Conservation (phyloP, 1,140 invertebrate species). For the Goniozus legneri region DNA sequence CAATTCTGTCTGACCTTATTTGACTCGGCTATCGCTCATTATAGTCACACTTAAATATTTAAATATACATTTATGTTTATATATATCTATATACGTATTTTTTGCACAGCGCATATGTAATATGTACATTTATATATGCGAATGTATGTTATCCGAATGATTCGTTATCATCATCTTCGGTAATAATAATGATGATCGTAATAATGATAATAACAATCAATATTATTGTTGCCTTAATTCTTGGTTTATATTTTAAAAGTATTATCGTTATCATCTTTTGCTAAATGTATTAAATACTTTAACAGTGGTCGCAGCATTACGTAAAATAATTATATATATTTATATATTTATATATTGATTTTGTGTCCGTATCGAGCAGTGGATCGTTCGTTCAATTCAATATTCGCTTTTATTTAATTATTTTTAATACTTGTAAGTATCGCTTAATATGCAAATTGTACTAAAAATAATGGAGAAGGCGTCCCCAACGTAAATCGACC, state of each 20-base stretch:
- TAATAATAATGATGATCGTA: constrained; percentile 2
- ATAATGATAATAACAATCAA: constrained; percentile 23
- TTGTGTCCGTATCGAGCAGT: constrained; percentile 29
- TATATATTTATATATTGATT: constrained; percentile 18
- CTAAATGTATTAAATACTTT: constrained; percentile 39
- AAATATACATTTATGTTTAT: constrained; percentile 19
- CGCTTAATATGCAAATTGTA: constrained; percentile 48
- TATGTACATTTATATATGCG: too few species aligned
- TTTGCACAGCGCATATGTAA: constrained; percentile 14
- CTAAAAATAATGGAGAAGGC: constrained; percentile 50
- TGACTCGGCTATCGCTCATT: too few species aligned
- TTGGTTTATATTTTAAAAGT: constrained; percentile 15
- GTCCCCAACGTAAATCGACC: constrained; percentile 45
- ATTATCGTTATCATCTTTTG: constrained; percentile 35
- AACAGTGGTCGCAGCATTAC: constrained; percentile 44
- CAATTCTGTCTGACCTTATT: not conserved
- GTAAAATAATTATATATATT: constrained; percentile 38
- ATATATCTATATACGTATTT: constrained; percentile 23
- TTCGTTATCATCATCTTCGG: too few species aligned
- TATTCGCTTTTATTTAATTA: constrained; percentile 12
- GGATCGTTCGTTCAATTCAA: constrained; percentile 27
- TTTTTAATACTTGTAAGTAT: constrained; percentile 28
- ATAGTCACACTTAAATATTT: constrained; percentile 15
- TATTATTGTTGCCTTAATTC: constrained; percentile 27
- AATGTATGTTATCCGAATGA: too few species aligned